phyloP scores from a whole-genome alignment of 2,113 vertebrate genomes.

The Ellobius talpinus region DNA sequence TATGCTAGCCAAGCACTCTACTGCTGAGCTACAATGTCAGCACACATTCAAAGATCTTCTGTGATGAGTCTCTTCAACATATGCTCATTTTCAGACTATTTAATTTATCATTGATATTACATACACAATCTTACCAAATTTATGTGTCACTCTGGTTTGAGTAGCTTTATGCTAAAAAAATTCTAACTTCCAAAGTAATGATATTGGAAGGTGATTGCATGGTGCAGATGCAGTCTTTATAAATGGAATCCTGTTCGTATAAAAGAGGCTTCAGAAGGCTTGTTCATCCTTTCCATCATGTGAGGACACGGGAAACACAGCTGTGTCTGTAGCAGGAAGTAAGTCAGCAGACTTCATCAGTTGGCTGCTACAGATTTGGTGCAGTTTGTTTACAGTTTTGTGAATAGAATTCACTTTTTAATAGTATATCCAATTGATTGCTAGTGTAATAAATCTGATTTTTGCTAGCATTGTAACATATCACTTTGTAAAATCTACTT shows the following conservation, averaged over 20 bases:
- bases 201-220: neutral
- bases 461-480: neutral
- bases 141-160: neutral
- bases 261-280: neutral
- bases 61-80: neutral
- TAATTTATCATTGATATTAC: neutral
- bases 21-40: neutral
- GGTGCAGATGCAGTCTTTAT: neutral
- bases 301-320: neutral
- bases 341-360: neutral
- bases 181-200: neutral
- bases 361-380: neutral
- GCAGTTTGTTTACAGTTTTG: neutral
- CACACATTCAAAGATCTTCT: neutral
- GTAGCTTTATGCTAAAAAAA: neutral
- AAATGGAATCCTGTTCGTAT: neutral
- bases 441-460: neutral
- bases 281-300: neutral
- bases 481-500: neutral
- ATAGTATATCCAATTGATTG: neutral
- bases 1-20: neutral
- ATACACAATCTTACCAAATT: neutral
- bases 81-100: constrained; percentile 8
- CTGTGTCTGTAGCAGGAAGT: neutral
- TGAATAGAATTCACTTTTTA: neutral